Evolutionary conservation across 2,888 invertebrate genomes (phyloP).

Genomic region (Acronicta psi): DNA sequence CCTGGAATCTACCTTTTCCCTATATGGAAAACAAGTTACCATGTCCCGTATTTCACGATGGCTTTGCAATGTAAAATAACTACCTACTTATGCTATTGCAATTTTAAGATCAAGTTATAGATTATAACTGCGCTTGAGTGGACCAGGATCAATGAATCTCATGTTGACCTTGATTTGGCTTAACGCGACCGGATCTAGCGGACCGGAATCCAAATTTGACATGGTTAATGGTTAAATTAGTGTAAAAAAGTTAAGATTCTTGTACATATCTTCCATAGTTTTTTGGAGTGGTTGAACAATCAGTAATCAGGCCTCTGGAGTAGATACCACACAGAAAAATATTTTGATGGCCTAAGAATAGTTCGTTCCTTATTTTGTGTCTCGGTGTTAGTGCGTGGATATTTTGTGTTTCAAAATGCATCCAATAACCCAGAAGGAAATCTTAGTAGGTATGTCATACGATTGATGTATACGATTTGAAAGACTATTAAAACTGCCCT

Average conservation of each 20-base stretch:
- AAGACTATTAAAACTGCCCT: too few species aligned
- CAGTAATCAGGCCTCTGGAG: too few species aligned
- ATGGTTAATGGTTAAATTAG: neutral
- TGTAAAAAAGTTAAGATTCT: too few species aligned
- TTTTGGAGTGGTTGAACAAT: too few species aligned
- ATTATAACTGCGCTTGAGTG: constrained; percentile 38
- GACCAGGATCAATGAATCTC: constrained; percentile 46
- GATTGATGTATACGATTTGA: too few species aligned
- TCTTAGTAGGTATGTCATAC: too few species aligned
- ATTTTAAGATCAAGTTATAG: constrained; percentile 43
- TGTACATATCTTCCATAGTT: neutral
- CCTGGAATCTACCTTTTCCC: constrained; percentile 37
- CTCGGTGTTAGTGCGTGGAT: too few species aligned
- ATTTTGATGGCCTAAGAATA: too few species aligned
- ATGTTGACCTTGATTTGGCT: constrained; percentile 34
- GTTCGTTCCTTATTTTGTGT: too few species aligned
- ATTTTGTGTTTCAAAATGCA: too few species aligned
- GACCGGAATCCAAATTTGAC: neutral
- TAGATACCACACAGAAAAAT: too few species aligned
- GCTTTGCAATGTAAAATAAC: constrained; percentile 50
- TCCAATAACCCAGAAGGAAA: too few species aligned
- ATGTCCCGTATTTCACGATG: constrained; percentile 21
- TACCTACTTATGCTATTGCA: constrained; percentile 42
- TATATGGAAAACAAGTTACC: constrained; percentile 42
- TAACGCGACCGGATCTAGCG: constrained; percentile 21